Base-by-base conservation (phyloP, 2,113 vertebrate species). In the Tragelaphus scriptus region DNA sequence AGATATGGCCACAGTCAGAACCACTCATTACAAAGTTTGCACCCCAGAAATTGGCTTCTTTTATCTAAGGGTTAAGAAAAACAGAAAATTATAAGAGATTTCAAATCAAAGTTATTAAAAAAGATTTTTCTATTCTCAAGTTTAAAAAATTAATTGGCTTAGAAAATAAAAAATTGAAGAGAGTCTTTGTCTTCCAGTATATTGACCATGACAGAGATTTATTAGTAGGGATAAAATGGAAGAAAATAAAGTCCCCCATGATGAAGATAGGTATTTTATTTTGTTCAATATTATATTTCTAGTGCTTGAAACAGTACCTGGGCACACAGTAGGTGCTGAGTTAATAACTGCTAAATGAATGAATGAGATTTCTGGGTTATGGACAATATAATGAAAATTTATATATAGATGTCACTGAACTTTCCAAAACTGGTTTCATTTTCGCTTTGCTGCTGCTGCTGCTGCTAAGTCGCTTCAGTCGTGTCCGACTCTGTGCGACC, bases 21-120 rank as follows among this genome's bases (percentile, higher is more conserved):
- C 99, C 99, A 58, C 99, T 99, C 99, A 99, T 99, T 86, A 99
- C 99, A 95, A 99, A 99, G 98, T 99, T 99, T 98, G 99, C 99
- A 91, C 99, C 99, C 99, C 99, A 99, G 98, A 99, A 99, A 98
- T 99, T 99, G 16, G 99, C 99, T 99, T 99, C 99, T 97, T 99
- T 99, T 95, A 99, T 99, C 99, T 99, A 93, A 68, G 40, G 53
- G 26, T 68, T 59, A 47, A 85, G 32, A 88, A 86, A 87, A 88
- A 84, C 75, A 77, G 36, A 19, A 85, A 71, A 77, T 86, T 56
- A 58, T 7, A 93, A 55, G 36, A 71, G 92, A 58, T 95, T 53
- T 82, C 58, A 94, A 51, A 55, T 79, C 26, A 63, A 82, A 95
- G n/a, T 90, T 87, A 96, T 51, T 71, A 44, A 89, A 91, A 56